Base-by-base conservation (phyloP, 2,888 invertebrate species). In the Metacarcinus magister region DNA sequence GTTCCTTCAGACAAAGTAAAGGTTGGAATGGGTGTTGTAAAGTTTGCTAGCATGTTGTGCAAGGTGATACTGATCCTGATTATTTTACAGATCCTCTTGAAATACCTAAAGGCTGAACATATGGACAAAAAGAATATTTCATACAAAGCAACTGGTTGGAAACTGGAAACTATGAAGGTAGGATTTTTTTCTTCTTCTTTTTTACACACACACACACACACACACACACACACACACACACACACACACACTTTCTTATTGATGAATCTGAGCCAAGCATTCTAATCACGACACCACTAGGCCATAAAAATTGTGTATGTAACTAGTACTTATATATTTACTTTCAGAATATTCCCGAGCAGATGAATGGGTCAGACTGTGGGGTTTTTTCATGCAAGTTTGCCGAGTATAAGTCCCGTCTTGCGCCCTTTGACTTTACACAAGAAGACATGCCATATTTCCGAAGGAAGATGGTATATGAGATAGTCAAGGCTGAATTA, bases 311-410 rank as follows among this genome's bases (percentile, higher is more conserved):
- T 82, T 67, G n/a, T 90, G 16, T 89, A 89, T 89, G 23, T 89
- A 2, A n/a, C 13, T 32, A 16, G 0, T n/a, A 28, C 19, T 39
- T 39, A 32, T 94, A 28, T 32, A 32, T 75, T 54, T 19, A 39
- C 43, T 91, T 95, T 19, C 98, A 98, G 98, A 98, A 99, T 97
- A 99, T 99, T 97, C 99, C 99, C 0, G 99, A 99, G 97, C 99
- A 99, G 97, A 98, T 98, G 98, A 99, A 99, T 98, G 99, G 99
- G 95, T 99, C 99, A 97, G 99, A 99, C 98, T 99, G 99, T 97
- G 99, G 99, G 10, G 99, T 99, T 98, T 99, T 99, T 97, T 98
- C 99, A 43, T 99, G 99, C 97, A 99, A 99, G 97, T 99, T 99
- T 98, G 99, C 99, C 0, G 99, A 99, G 97, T 99, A 99, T 98